These are phyloP conservation scores for Euschistus heros DNA, from an alignment of 1,140 invertebrate genomes.

Conservation along the genomic window DNA sequence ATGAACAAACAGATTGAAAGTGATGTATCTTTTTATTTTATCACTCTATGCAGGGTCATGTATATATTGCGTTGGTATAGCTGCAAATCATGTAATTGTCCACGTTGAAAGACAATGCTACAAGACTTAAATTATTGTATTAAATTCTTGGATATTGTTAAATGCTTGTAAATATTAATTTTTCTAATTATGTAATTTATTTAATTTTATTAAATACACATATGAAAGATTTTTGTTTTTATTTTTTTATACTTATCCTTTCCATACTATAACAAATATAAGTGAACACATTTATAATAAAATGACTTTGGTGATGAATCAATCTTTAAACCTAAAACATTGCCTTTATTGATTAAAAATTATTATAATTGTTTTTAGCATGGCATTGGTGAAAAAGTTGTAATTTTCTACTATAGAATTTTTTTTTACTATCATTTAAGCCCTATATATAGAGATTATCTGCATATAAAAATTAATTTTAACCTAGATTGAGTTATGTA, in stretches of 20 bases:
- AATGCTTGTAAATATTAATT: slow-evolving; percentile 30
- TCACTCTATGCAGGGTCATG: slow-evolving; percentile 21
- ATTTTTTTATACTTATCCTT: neutral
- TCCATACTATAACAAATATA: neutral
- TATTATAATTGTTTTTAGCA: no score
- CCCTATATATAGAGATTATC: no score
- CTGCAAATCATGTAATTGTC: slow-evolving; percentile 21
- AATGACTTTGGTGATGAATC: no score
- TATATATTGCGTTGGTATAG: slow-evolving; percentile 18
- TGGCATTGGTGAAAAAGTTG: no score
- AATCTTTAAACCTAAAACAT: no score
- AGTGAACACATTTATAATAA: no score
- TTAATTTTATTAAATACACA: slow-evolving; percentile 28
- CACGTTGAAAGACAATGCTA: slow-evolving; percentile 24
- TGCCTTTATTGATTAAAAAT: no score
- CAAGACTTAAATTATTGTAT: slow-evolving; percentile 26
- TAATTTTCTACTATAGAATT: no score
- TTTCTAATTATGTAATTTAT: slow-evolving; percentile 29
- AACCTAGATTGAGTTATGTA: no score
- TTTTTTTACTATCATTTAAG: no score
- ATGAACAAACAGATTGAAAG: no score
- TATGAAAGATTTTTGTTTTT: slow-evolving; percentile 23
- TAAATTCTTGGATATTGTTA: slow-evolving; percentile 27
- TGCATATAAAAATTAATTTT: no score
- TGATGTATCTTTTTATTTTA: neutral